A percentile compares a stretch with the other conserved stretches of the same genome.
phyloP scores from a whole-genome alignment of 2,888 invertebrate species.

The Hypselothyrea guttata region DNA sequence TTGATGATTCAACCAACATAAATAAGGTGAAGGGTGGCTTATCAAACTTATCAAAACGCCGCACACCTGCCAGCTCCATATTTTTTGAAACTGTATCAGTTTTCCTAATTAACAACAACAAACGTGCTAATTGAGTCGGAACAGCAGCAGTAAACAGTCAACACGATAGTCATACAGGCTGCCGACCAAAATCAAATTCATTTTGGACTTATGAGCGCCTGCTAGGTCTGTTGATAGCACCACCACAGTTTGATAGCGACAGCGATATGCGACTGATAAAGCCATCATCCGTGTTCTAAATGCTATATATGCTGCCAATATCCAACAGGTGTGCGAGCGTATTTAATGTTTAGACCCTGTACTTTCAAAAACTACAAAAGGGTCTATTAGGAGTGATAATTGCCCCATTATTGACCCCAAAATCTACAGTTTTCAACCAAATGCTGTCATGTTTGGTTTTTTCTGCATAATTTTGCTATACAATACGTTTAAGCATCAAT shows the following conservation, averaged over 20 bases:
- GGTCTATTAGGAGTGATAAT: too few relatives aligned
- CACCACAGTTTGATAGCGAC: slow-evolving; percentile 11
- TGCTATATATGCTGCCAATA: slow-evolving; percentile 12
- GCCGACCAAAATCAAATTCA: slow-evolving; percentile 23
- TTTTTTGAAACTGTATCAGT: slow-evolving; percentile 56
- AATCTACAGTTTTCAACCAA: too few relatives aligned
- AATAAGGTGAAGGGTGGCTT: neutral
- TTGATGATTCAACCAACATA: too few relatives aligned
- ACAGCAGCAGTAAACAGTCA: slow-evolving; percentile 48
- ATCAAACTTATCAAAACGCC: slow-evolving; percentile 45
- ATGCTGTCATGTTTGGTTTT: too few relatives aligned
- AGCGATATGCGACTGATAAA: slow-evolving; percentile 53
- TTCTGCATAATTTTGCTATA: too few relatives aligned
- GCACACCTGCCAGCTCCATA: slow-evolving; percentile 63
- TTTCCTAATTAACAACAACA: slow-evolving; percentile 67
- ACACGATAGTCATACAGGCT: slow-evolving; percentile 39
- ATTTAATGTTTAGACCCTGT: slow-evolving; percentile 38
- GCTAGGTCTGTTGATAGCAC: slow-evolving; percentile 58
- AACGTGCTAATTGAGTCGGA: slow-evolving; percentile 71
- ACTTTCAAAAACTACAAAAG: too few relatives aligned
- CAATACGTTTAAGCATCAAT: too few relatives aligned
- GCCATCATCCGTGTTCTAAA: slow-evolving; percentile 33
- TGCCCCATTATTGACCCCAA: too few relatives aligned
- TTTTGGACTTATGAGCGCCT: slow-evolving; percentile 61
- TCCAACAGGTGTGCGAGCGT: slow-evolving; percentile 53